Conservation (phyloP, 2,113 vertebrate species). For the Stomatorhinus ivindoensis region DNA sequence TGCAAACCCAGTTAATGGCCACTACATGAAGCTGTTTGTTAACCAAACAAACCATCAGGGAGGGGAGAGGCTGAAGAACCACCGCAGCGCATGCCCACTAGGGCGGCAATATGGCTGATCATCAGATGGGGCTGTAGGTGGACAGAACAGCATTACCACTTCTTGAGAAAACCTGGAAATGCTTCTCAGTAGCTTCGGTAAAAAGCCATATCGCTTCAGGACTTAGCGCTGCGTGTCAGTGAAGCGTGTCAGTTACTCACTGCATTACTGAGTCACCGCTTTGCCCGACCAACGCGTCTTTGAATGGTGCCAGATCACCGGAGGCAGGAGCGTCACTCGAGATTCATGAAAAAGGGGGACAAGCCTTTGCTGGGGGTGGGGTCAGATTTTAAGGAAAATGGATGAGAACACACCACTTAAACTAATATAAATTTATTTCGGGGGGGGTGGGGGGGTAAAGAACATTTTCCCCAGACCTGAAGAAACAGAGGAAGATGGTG, state of each 20-base stretch:
- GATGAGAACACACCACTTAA: neutral
- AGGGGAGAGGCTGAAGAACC: neutral
- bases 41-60: neutral
- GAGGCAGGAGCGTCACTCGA: neutral
- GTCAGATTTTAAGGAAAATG: neutral
- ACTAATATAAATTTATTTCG: neutral
- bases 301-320: neutral
- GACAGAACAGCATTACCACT: neutral
- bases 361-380: neutral
- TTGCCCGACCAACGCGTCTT: neutral
- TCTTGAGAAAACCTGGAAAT: neutral
- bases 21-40: neutral
- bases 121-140: neutral
- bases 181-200: neutral
- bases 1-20: neutral
- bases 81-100: neutral
- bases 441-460: neutral
- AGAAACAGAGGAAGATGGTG: neutral
- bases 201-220: neutral
- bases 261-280: neutral
- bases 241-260: neutral
- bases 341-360: neutral
- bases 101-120: neutral
- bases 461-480: neutral
- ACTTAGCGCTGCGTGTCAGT: neutral